Conservation (phyloP, 2,888 invertebrate species). For the Octodonta nipae region DNA sequence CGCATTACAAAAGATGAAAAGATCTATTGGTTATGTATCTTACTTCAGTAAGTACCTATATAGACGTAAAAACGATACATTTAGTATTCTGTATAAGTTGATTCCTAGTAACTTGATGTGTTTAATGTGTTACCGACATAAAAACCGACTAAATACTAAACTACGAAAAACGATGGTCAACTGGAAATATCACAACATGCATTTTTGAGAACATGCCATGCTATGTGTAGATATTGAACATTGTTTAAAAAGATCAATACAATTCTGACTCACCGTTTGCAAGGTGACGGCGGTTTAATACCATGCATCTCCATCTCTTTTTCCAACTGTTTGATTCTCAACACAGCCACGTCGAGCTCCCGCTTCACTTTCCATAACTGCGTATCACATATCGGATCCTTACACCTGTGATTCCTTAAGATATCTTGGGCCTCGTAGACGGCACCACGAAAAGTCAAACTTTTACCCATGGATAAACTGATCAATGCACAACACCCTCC, state of each 20-base stretch:
- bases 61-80: no score
- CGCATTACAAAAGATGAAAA: no score
- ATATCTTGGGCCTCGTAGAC: slow-evolving; percentile 68
- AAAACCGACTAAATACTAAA: no score
- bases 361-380: slow-evolving; percentile 84
- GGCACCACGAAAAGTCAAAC: slow-evolving; percentile 67
- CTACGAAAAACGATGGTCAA: no score
- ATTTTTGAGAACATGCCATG: no score
- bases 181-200: no score
- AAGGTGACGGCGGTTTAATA: slow-evolving; percentile 63
- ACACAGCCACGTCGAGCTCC: slow-evolving; percentile 74
- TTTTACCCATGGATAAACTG: slow-evolving; percentile 80
- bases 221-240: slow-evolving; percentile 2
- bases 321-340: slow-evolving; percentile 74
- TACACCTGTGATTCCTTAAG: slow-evolving; percentile 55
- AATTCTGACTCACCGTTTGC: slow-evolving; percentile 46
- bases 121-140: no score
- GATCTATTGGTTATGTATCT: no score
- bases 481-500: slow-evolving; percentile 90
- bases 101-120: no score
- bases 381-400: slow-evolving; percentile 66
- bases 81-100: no score
- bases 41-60: no score
- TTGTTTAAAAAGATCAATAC: neutral
- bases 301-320: slow-evolving; percentile 74